phyloP scores from a whole-genome alignment of 2,113 vertebrate genomes.

The Gopherus evgoodei region DNA sequence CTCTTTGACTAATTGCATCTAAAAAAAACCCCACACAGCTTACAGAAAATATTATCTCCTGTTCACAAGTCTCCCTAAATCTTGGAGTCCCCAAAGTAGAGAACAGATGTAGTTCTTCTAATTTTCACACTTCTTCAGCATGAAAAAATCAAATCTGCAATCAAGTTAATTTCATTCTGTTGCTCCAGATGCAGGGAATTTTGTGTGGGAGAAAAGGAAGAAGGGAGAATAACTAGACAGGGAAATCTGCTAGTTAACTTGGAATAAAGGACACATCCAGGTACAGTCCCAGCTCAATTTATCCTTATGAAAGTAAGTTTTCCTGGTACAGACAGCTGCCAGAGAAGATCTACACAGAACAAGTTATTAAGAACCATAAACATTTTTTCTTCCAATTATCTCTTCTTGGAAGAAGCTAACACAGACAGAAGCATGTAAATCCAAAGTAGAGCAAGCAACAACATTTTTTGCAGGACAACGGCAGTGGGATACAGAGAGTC shows the following conservation, averaged over 20 bases:
- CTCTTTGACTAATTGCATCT: background rate
- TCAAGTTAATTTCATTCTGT: background rate
- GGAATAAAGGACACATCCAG: background rate
- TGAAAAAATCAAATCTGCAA: background rate
- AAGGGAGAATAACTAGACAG: background rate
- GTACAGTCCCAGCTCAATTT: rapidly evolving
- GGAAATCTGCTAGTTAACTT: background rate
- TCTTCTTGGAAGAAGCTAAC: background rate
- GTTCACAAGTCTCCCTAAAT: background rate
- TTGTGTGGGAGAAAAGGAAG: background rate
- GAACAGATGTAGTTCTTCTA: background rate
- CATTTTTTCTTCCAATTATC: background rate
- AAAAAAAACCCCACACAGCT: background rate
- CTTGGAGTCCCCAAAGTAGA: background rate
- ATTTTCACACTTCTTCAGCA: background rate
- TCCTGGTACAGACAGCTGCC: rapidly evolving
- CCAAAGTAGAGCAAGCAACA: background rate
- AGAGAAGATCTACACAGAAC: background rate
- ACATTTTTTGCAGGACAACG: background rate
- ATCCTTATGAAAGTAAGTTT: background rate
- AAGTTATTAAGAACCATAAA: background rate
- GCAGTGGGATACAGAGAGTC: background rate
- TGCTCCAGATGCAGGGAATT: background rate
- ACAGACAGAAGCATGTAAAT: background rate
- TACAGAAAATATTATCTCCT: background rate